These are phyloP conservation scores for Nasua narica DNA, from an alignment of 2,797 vertebrate genomes.

Conservation along the genomic window DNA sequence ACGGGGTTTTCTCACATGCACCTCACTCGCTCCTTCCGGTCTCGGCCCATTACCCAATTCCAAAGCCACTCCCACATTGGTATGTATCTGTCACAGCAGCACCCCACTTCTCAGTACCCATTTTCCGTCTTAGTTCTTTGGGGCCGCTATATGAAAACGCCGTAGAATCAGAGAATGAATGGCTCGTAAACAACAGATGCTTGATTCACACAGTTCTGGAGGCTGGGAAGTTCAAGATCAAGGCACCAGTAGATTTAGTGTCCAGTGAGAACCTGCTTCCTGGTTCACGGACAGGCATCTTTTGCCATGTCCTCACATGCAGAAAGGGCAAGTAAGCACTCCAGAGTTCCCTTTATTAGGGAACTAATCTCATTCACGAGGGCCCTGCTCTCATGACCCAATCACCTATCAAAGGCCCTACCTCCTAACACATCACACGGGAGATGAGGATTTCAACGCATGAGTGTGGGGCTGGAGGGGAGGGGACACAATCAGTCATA, in stretches of 20 bases:
- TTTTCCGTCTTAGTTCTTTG: background rate
- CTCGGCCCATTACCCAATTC: background rate
- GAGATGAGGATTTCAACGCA: background rate
- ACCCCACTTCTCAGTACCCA: background rate
- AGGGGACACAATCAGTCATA: background rate
- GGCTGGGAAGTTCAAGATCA: background rate
- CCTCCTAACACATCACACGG: background rate
- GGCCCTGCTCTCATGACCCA: background rate
- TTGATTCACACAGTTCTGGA: background rate
- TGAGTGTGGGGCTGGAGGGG: background rate
- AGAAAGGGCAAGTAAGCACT: background rate
- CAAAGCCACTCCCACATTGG: background rate
- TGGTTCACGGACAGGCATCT: background rate
- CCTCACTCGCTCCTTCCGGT: background rate
- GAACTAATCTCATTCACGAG: background rate
- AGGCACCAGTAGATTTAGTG: background rate
- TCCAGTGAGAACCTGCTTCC: background rate
- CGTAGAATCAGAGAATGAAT: background rate
- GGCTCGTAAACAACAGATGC: background rate
- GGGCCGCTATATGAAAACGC: background rate
- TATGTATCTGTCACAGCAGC: background rate
- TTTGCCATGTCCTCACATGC: background rate
- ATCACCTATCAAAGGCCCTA: background rate
- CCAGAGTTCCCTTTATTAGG: background rate
- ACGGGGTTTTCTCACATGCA: background rate